Percentiles rank a stretch among this genome's conserved stretches.
Evolutionary conservation across 2,113 vertebrate genomes (phyloP).

Genomic region (Lampris incognitus): DNA sequence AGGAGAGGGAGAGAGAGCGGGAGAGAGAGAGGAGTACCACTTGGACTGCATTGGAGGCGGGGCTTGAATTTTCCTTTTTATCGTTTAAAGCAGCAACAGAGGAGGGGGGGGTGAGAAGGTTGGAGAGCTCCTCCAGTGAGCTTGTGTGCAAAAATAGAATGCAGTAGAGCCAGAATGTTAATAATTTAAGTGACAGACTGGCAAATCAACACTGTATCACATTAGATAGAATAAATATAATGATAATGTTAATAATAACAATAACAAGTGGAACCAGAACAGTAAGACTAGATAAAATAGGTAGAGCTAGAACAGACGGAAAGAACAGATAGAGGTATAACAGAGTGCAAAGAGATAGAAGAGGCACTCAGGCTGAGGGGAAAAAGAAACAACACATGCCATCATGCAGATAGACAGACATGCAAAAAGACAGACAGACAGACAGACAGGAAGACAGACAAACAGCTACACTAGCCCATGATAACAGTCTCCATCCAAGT

Average conservation of each 20-base stretch:
- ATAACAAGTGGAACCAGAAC: not conserved
- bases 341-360: not conserved
- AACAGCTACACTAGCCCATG: conserved; percentile 30
- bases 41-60: conserved; percentile 71
- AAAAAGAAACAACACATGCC: no score
- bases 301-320: not conserved
- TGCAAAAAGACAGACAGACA: not conserved
- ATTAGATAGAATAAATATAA: not conserved
- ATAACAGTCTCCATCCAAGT: conserved; percentile 45
- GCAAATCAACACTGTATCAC: not conserved
- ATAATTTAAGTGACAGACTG: not conserved
- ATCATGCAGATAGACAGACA: not conserved
- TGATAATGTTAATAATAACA: not conserved
- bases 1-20: not conserved
- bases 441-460: conserved; percentile 4
- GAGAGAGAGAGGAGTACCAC: conserved; percentile 16
- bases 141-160: not conserved
- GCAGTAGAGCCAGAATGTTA: not conserved
- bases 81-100: conserved; percentile 59
- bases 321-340: not conserved
- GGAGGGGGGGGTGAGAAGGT: not conserved
- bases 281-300: not conserved
- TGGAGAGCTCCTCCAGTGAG: not conserved
- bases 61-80: conserved; percentile 37
- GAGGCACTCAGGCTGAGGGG: not conserved